A percentile compares a stretch with the other conserved stretches of the same genome.
phyloP scores from a whole-genome alignment of 2,888 invertebrate genomes.

The Standfussiana lucernea region DNA sequence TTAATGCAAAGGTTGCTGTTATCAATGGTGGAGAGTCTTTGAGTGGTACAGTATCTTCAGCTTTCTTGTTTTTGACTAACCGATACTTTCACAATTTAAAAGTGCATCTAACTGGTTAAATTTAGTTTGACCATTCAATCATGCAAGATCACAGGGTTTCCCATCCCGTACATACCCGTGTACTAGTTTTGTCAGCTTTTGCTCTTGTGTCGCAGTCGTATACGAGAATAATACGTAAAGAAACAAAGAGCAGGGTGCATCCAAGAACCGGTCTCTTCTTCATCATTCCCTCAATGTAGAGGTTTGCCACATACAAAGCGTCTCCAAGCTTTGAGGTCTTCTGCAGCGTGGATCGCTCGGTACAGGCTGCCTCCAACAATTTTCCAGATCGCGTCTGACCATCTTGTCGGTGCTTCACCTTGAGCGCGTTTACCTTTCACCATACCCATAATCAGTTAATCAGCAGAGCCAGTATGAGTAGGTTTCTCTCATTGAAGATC shows the following conservation, averaged over 20 bases:
- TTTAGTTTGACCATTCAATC: background rate
- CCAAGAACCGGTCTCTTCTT: background rate
- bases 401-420: background rate
- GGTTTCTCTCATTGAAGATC: background rate
- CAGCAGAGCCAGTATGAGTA: too few relatives aligned
- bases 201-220: background rate
- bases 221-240: background rate
- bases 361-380: background rate
- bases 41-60: background rate
- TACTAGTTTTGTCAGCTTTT: background rate
- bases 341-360: background rate
- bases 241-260: background rate
- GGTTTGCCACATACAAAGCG: background rate
- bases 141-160: background rate
- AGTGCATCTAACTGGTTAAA: background rate
- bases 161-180: too few relatives aligned
- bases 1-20: background rate
- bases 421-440: background rate
- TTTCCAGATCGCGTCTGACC: background rate
- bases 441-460: background rate
- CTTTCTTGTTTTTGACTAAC: background rate
- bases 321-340: background rate
- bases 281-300: background rate
- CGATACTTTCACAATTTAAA: background rate
- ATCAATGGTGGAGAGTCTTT: background rate